These are phyloP conservation scores for Heteractis magnifica DNA, from an alignment of 92 coral and sea anemone species.

Conservation along the genomic window DNA sequence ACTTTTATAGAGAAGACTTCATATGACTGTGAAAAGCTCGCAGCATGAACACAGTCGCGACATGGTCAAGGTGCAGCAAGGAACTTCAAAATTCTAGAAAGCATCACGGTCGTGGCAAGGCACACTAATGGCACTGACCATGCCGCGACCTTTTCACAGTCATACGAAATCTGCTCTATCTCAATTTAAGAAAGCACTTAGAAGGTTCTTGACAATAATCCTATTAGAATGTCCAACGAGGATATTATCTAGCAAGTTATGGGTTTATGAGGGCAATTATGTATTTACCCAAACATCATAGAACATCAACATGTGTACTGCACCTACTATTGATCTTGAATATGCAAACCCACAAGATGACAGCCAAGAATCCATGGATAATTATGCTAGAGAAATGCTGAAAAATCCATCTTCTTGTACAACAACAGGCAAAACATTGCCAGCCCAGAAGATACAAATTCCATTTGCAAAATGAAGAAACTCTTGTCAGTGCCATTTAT, in stretches of 20 bases:
- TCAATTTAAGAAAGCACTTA: too few relatives aligned
- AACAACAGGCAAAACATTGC: neutral
- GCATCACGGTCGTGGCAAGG: too few relatives aligned
- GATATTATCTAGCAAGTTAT: neutral
- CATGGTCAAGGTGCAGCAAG: too few relatives aligned
- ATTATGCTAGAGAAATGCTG: too few relatives aligned
- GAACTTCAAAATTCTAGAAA: too few relatives aligned
- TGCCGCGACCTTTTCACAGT: too few relatives aligned
- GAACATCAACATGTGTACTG: neutral
- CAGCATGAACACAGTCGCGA: too few relatives aligned
- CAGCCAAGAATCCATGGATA: neutral
- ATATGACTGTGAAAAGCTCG: too few relatives aligned
- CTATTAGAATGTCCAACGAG: neutral
- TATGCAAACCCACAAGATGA: neutral
- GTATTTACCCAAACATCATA: neutral
- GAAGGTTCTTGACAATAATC: neutral
- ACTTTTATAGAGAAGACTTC: too few relatives aligned
- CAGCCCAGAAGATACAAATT: neutral
- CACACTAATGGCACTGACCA: too few relatives aligned
- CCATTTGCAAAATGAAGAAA: neutral
- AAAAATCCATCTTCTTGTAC: neutral
- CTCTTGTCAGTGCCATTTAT: neutral
- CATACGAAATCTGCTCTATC: too few relatives aligned
- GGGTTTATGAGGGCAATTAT: neutral
- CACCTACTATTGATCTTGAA: neutral